Base-by-base conservation (phyloP, 2,888 invertebrate species). In the Cloeon dipterum region DNA sequence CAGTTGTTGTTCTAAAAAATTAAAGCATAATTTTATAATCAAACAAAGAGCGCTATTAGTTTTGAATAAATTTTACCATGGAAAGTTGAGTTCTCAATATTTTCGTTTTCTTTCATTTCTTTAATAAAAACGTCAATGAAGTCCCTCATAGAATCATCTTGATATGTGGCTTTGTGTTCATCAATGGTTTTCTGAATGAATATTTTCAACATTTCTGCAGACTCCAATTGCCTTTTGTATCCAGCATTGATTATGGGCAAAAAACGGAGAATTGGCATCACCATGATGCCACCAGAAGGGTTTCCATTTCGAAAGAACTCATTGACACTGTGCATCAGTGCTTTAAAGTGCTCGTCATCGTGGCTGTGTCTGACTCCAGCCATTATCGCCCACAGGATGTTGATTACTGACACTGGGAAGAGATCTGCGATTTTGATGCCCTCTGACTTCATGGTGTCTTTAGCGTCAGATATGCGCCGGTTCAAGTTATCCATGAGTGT, bases 61-160 rank as follows among this genome's bases (percentile, higher is more conserved):
- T n/a, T n/a, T n/a, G n/a, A n/a, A n/a, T n/a, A n/a, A n/a, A 7
- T 14, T 7, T 29, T n/a, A 29, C 29, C 29, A 14, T 29, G 29
- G 29, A 29, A 29, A 14, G 29, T 29, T n/a, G 26, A 39, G 14
- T 29, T 16, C n/a, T 29, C n/a, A 5, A 29, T 29, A 16, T 29
- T 16, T 11, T 29, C n/a, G 14, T 29, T 29, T n/a, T n/a, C 29
- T 14, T n/a, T 5, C 16, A 29, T 5, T 29, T 29, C 29, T n/a
- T 14, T n/a, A 5, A 29, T 7, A 29, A 29, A 29, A 14, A 29
- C 29, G 14, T 29, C 29, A 7, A 29, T n/a, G 14, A 29, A 29
- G n/a, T 29, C 29, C 11, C 29, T 7, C 29, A 29, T 29, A n/a
- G n/a, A 14, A 14, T 29, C 29, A 5, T 29, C 29, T n/a, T 29